These are phyloP conservation scores for Stegana nigrithorax DNA, from an alignment of 2,888 invertebrate species.

Conservation along the genomic window DNA sequence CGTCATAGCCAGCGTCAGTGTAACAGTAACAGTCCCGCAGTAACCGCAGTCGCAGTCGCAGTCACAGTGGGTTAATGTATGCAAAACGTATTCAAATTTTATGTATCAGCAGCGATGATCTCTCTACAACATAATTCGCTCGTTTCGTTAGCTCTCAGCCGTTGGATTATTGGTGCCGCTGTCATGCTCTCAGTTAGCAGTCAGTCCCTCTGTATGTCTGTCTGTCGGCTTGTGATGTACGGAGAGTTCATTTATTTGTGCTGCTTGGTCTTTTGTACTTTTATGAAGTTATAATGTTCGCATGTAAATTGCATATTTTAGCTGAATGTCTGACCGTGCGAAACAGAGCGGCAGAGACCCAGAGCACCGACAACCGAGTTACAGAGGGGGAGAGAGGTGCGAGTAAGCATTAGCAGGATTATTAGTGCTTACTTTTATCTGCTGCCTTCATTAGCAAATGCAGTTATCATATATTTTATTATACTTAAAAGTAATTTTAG, in stretches of 20 bases:
- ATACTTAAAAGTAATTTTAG: too few relatives aligned
- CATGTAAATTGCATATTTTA: slow-evolving; percentile 59
- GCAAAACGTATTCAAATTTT: slow-evolving; percentile 68
- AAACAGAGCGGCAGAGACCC: too few relatives aligned
- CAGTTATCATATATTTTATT: slow-evolving; percentile 26
- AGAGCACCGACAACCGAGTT: too few relatives aligned
- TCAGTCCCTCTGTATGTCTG: slow-evolving; percentile 15
- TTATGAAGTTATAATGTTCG: slow-evolving; percentile 34
- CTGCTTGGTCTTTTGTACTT: too few relatives aligned
- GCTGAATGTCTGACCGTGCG: not conserved
- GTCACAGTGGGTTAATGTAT: slow-evolving; percentile 69
- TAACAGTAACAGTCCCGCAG: too few relatives aligned
- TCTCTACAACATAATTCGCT: slow-evolving; percentile 60
- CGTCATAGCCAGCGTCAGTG: too few relatives aligned
- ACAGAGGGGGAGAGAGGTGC: too few relatives aligned
- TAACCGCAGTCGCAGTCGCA: slow-evolving; percentile 21
- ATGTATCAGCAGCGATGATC: slow-evolving; percentile 66
- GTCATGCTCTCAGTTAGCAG: too few relatives aligned
- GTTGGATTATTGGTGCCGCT: not conserved
- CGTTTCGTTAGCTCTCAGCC: slow-evolving; percentile 29
- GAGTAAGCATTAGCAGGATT: too few relatives aligned
- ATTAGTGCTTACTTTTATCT: not conserved
- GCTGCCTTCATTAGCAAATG: not conserved
- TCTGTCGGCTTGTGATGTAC: slow-evolving; percentile 27
- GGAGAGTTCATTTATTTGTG: slow-evolving; percentile 23